Percentiles rank a stretch among this genome's conserved stretches.
phyloP scores from a whole-genome alignment of 2,797 vertebrate genomes.

The Tolypeutes matacus region DNA sequence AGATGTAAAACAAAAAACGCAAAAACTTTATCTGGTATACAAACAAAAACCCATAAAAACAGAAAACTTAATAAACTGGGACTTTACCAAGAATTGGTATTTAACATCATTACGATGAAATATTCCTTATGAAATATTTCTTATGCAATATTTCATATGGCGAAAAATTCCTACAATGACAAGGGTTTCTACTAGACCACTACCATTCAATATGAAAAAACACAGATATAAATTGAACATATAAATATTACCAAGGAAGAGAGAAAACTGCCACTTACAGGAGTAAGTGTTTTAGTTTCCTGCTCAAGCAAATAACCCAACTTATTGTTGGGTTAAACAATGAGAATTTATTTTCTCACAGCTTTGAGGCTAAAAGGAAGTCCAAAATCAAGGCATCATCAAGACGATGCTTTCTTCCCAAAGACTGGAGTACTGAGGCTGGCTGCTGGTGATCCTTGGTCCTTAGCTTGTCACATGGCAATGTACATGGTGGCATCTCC shows the following conservation, averaged over 20 bases:
- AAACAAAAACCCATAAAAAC: constrained; percentile 18
- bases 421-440: too few species aligned
- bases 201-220: constrained; percentile 13
- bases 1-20: background rate
- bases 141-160: too few species aligned
- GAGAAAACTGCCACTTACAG: background rate
- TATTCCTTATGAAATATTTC: background rate
- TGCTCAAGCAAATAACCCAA: too few species aligned
- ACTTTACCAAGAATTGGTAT: background rate
- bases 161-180: constrained; percentile 43
- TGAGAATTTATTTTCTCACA: too few species aligned
- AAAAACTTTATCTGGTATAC: constrained; percentile 23
- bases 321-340: too few species aligned
- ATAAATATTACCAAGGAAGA: constrained; percentile 21
- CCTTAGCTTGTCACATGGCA: too few species aligned
- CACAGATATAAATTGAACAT: constrained; percentile 18
- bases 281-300: background rate
- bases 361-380: too few species aligned
- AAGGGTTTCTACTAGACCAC: background rate
- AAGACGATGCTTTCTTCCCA: too few species aligned
- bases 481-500: too few species aligned
- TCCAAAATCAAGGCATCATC: too few species aligned
- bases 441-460: too few species aligned
- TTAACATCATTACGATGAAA: constrained; percentile 39
- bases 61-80: background rate